Evolutionary conservation across 2,888 invertebrate genomes (phyloP).

Genomic region (Yponomeuta cagnagella): DNA sequence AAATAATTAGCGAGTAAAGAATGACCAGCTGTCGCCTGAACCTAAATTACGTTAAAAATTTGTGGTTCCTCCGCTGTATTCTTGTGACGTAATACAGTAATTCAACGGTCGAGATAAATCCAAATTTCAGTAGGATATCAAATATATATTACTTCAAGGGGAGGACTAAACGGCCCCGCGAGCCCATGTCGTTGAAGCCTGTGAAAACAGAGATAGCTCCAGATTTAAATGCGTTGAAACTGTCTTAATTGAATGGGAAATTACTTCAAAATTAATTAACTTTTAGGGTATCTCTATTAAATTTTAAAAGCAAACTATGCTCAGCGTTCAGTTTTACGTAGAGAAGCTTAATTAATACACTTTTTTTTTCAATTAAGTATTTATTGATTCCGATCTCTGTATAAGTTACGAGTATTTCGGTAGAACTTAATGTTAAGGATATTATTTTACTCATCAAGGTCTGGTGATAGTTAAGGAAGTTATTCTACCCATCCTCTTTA

Average conservation of each 20-base stretch:
- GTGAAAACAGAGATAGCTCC: conserved; percentile 62
- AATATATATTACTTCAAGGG: conserved; percentile 67
- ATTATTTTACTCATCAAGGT: too few relatives aligned
- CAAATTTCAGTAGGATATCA: conserved; percentile 63
- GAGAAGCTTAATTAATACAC: too few relatives aligned
- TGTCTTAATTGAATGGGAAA: conserved; percentile 16
- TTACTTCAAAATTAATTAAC: conserved; percentile 15
- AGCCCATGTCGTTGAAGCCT: conserved; percentile 50
- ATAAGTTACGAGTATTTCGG: too few relatives aligned
- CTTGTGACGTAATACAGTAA: conserved; percentile 19
- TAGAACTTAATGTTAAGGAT: too few relatives aligned
- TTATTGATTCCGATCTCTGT: too few relatives aligned
- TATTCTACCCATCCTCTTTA: too few relatives aligned
- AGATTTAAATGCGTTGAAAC: conserved; percentile 17
- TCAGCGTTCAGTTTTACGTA: too few relatives aligned
- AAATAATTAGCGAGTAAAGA: too few relatives aligned
- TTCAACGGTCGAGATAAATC: conserved; percentile 40
- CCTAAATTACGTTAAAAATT: neutral
- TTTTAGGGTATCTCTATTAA: conserved; percentile 13
- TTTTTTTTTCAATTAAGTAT: too few relatives aligned
- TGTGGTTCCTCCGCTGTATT: conserved; percentile 15
- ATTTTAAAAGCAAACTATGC: conserved; percentile 11
- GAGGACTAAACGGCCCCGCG: conserved; percentile 32
- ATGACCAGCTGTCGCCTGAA: too few relatives aligned
- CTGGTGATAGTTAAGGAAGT: too few relatives aligned